Base-by-base conservation (phyloP, 1,140 invertebrate species). In the Asbolus verrucosus region DNA sequence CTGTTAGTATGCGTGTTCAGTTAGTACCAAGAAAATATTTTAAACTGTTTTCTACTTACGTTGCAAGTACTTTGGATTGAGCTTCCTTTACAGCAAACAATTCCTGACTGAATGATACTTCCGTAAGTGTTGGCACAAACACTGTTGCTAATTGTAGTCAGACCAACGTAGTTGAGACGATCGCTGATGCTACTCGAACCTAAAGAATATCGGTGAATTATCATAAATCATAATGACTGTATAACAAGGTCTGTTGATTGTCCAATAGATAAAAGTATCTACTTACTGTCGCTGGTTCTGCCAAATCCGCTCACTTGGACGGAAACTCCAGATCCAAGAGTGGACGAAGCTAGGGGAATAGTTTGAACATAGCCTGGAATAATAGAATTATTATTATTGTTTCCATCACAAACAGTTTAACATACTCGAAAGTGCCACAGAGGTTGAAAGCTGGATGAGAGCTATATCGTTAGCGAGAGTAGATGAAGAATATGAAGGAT, bases 281-380 rank as follows among this genome's bases (percentile, higher is more conserved):
- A 4, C 33, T 36, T 36, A 62, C 60, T 62, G 38, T 43, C 38
- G 38, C 62, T 41, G 14, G 62, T 65, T 46, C 24, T 39, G 5
- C 62, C 38, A 36, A 19, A 24, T 8, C 38, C 38, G 14, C 62
- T 65, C 11, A 41, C 38, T 15, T 9, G 24, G 6, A 70, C 68
- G 6, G 38, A 16, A 30, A 46, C 36, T 24, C 62, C 39, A 16
- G 13, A 30, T 11, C 62, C 33, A 38, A 62, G 18, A 19, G 31
- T 38, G 36, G 6, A 21, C 0, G 36, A 36, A 36, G 9, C 27
- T 1, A 62, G 18, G 36, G 30, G 18, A 19, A 62, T 62, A 14
- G 59, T 39, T 19, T 19, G 11, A 6, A 63, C 14, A 9, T 9
- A 18, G n/a, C n/a, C n/a, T n/a, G n/a, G n/a, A n/a, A n/a, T n/a